Evolutionary conservation across 1,140 invertebrate genomes (phyloP).

Genomic region (Stratiolaelaps scimitus): DNA sequence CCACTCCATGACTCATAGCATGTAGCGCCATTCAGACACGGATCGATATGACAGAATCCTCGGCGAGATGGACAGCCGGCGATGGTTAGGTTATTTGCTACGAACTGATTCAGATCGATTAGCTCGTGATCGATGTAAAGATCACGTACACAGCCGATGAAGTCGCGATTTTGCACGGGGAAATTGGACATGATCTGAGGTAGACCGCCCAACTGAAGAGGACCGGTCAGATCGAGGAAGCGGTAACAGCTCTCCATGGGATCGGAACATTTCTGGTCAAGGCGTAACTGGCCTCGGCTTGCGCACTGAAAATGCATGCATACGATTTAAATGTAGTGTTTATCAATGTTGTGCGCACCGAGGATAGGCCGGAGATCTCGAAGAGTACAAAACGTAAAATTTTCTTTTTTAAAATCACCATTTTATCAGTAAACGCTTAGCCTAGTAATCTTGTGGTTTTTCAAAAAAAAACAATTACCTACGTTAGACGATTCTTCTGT

Average conservation of each 20-base stretch:
- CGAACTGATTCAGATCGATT: slow-evolving; percentile 74
- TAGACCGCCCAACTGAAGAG: slow-evolving; percentile 81
- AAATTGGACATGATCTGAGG: slow-evolving; percentile 61
- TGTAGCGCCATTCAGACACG: slow-evolving; percentile 71
- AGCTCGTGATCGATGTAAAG: slow-evolving; percentile 73
- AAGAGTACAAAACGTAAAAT: too few species aligned
- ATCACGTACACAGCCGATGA: slow-evolving; percentile 79
- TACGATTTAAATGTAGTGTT: too few species aligned
- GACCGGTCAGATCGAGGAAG: slow-evolving; percentile 86
- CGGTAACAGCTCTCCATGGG: slow-evolving; percentile 84
- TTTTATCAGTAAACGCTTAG: too few species aligned
- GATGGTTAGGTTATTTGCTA: slow-evolving; percentile 75
- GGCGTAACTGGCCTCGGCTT: background rate
- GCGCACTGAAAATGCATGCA: slow-evolving; percentile 33
- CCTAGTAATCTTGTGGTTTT: too few species aligned
- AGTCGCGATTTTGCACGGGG: slow-evolving; percentile 67
- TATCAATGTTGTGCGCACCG: too few species aligned
- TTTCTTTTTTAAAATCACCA: too few species aligned
- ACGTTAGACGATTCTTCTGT: too few species aligned
- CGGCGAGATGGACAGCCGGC: slow-evolving; percentile 73
- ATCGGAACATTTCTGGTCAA: slow-evolving; percentile 53
- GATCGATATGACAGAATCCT: slow-evolving; percentile 60
- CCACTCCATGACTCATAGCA: slow-evolving; percentile 78
- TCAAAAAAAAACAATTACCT: too few species aligned
- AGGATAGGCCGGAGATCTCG: too few species aligned